Conservation (phyloP, 2,797 vertebrate genomes). For the Apodemus agrarius region DNA sequence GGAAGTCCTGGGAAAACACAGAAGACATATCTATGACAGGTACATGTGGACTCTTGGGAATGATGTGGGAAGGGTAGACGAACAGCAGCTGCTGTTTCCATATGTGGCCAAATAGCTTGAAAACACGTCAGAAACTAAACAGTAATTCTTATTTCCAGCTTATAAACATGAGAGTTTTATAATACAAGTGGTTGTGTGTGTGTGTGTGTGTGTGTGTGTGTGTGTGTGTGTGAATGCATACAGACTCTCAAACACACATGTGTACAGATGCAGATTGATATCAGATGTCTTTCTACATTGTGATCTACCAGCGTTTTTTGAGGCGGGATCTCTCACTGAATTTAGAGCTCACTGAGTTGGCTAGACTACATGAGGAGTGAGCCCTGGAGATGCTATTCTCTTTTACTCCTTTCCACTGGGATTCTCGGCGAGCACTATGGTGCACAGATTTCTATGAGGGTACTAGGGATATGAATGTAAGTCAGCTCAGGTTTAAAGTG, state of each 20-base stretch:
- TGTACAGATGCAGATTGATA: neutral
- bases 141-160: neutral
- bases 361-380: neutral
- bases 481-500: neutral
- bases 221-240: neutral
- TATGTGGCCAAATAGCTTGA: neutral
- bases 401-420: neutral
- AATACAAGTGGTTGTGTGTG: neutral
- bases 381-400: neutral
- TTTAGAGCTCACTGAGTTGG: neutral
- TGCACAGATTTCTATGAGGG: neutral
- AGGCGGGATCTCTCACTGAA: neutral
- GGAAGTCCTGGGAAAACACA: neutral
- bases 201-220: neutral
- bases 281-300: neutral
- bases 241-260: neutral
- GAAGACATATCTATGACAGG: neutral
- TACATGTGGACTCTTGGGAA: neutral
- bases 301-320: neutral
- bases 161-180: neutral
- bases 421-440: neutral
- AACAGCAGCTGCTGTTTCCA: neutral
- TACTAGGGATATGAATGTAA: neutral
- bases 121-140: neutral
- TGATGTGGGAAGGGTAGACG: rapidly evolving